These are phyloP conservation scores for Drosophila hydei DNA, from an alignment of 1,140 invertebrate genomes.

Conservation along the genomic window DNA sequence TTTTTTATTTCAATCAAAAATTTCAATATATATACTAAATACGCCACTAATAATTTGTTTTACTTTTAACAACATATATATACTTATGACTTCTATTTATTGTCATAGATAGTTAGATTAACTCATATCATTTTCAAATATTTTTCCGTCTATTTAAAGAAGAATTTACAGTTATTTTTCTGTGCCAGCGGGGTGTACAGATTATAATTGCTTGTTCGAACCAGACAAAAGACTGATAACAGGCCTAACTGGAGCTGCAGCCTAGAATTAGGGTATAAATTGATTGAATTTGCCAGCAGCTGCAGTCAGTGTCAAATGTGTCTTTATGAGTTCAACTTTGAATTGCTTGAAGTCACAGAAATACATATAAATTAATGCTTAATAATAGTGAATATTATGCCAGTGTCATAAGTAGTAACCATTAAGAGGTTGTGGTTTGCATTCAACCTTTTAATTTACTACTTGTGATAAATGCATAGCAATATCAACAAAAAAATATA, in stretches of 20 bases:
- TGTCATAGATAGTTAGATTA: no score
- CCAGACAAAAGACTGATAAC: constrained; percentile 12
- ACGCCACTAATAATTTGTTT: no score
- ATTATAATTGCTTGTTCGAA: background rate
- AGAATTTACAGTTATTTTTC: background rate
- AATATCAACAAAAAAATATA: background rate
- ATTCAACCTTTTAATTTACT: constrained; percentile 61
- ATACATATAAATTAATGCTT: background rate
- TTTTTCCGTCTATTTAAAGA: background rate
- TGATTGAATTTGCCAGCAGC: background rate
- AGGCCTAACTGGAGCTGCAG: background rate
- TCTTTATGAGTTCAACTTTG: background rate
- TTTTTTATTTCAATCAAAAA: no score
- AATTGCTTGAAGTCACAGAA: no score
- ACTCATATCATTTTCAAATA: constrained; percentile 18
- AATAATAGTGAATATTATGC: constrained; percentile 2
- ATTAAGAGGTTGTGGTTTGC: constrained; percentile 54
- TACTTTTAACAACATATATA: no score
- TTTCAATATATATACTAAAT: no score
- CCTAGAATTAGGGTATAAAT: constrained; percentile 47
- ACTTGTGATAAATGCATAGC: constrained; percentile 40
- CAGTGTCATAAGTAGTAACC: constrained; percentile 70
- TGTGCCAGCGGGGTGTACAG: background rate
- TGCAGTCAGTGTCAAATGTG: constrained; percentile 9
- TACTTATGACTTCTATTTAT: no score